Evolutionary conservation across 1,140 invertebrate species (phyloP).

Genomic region (Caligus rogercresseyi): DNA sequence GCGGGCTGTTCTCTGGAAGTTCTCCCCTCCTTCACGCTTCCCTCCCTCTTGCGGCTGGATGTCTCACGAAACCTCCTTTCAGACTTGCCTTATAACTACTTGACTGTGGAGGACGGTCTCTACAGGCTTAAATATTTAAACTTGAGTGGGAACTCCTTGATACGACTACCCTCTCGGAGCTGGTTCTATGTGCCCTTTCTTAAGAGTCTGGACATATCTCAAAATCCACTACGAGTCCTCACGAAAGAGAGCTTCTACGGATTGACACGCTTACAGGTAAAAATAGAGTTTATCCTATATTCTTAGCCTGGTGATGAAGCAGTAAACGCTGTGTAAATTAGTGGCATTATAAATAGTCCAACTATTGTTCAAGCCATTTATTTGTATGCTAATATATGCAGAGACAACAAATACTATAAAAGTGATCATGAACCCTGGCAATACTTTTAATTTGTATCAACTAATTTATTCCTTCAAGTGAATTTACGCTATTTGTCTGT

Average conservation of each 20-base stretch:
- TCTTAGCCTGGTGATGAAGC: not conserved
- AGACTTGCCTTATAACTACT: slow-evolving; percentile 6
- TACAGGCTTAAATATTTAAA: slow-evolving; percentile 35
- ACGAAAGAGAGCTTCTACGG: slow-evolving; percentile 21
- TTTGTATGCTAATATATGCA: slow-evolving; percentile 2
- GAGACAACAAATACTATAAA: slow-evolving; percentile 1
- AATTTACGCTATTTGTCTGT: slow-evolving; percentile 21
- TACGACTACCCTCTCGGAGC: slow-evolving; percentile 41
- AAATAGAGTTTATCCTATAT: not conserved
- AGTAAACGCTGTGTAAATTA: not conserved
- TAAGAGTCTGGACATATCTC: slow-evolving; percentile 24
- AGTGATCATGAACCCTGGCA: not conserved
- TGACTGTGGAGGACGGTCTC: not conserved
- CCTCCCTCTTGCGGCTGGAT: slow-evolving; percentile 3
- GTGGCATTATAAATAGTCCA: too few species aligned
- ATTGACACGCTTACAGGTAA: not conserved
- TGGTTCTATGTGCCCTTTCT: slow-evolving; percentile 24
- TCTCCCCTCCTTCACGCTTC: slow-evolving; percentile 2
- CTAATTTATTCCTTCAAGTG: not conserved
- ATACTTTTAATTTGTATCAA: not conserved
- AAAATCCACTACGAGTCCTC: slow-evolving; percentile 23
- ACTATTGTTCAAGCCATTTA: not conserved
- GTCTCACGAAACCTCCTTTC: not conserved
- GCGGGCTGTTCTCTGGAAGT: not conserved
- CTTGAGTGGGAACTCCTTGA: slow-evolving; percentile 45